Evolutionary conservation across 2,797 vertebrate genomes (phyloP), one percentile per base, ranked within the genome.

Genomic region (Mergus octosetaceus): DNA sequence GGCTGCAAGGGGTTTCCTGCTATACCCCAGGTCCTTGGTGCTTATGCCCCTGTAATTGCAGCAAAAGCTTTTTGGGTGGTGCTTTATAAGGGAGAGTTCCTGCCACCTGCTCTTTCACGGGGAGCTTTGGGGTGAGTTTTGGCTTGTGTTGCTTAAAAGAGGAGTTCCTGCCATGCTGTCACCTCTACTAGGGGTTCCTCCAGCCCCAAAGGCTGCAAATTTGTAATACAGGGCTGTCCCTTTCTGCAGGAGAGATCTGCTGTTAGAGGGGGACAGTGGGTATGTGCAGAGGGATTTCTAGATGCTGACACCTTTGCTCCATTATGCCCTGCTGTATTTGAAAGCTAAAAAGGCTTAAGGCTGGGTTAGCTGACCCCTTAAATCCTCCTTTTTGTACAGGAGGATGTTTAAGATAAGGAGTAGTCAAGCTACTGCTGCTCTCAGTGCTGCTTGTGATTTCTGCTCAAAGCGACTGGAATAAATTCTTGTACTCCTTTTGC

Each of bases 101-200:
- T 3, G 2, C 0, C 1, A 1, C 4, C 1, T 16, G 2, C 2
- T 0, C 1, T 6, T 30, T 51, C 49, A 51, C 2, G 13, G 49
- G 7, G 0, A 14, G 4, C 5, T 7, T 2, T 0, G 0, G 19
- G 8, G 7, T 0, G 34, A 41, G 2, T 0, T 0, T 6, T 24
- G 10, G 2, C 0, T 54, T 20, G 1, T 28, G 3, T 16, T 61
- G 10, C 3, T 39, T 36, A 11, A n/a, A 13, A 20, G 10, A n/a
- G 7, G 20, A 13, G 0, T 47, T 64, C 0, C 9, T 60, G 8
- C 1, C 24, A 6, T 54, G 9, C 12, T 53, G 14, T 53, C 25
- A 53, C 51, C 51, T 53, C 51, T 51, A 1, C 51, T 15, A 0
- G 1, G 51, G 32, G 3, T n/a, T 71, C 0, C 6, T 49, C 1